Evolutionary conservation across 2,888 invertebrate species (phyloP).

Genomic region (Hybos culiciformis): DNA sequence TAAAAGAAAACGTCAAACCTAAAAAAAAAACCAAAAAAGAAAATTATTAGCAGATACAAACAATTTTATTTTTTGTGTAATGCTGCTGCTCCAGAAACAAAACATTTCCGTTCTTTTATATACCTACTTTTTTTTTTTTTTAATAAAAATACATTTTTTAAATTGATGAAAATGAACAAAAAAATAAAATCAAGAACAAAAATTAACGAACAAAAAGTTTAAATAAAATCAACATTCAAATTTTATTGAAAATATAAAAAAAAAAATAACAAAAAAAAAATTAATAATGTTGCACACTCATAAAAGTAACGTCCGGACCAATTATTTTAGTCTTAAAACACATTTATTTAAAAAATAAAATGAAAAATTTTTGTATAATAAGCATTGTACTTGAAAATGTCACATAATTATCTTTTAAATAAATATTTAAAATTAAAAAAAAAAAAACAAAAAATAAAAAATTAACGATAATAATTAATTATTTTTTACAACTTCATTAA

Average conservation of each 20-base stretch:
- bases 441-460: background rate
- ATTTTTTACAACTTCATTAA: too few relatives aligned
- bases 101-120: too few relatives aligned
- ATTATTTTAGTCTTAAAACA: constrained; percentile 10
- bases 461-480: background rate
- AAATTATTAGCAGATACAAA: too few relatives aligned
- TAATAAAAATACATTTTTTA: too few relatives aligned
- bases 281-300: constrained; percentile 6
- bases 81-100: too few relatives aligned
- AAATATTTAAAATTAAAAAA: background rate
- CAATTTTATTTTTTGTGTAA: too few relatives aligned
- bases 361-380: background rate
- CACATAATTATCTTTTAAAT: background rate
- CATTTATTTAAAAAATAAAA: background rate
- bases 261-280: background rate
- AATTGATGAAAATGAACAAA: too few relatives aligned
- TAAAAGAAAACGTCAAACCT: too few relatives aligned
- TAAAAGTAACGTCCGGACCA: constrained; percentile 15
- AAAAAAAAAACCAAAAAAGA: too few relatives aligned
- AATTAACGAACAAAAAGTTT: too few relatives aligned
- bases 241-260: background rate
- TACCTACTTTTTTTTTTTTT: too few relatives aligned
- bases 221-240: background rate
- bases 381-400: background rate
- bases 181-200: too few relatives aligned